These are phyloP conservation scores for Strigamia maritima DNA, from an alignment of 2,888 invertebrate species.

Conservation along the genomic window DNA sequence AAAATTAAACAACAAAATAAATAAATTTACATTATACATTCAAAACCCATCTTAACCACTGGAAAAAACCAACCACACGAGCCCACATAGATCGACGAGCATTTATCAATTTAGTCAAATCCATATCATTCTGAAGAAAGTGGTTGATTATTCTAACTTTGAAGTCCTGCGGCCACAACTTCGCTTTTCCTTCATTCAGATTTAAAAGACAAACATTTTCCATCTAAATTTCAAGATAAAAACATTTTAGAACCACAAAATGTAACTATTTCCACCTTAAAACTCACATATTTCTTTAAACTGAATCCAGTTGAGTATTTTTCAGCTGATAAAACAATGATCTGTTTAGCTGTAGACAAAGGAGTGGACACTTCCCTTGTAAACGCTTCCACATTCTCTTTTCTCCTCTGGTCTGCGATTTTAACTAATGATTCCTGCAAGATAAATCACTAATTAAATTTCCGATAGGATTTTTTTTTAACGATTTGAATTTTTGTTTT, in stretches of 20 bases:
- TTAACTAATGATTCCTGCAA: not conserved
- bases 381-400: slow-evolving; percentile 44
- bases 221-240: slow-evolving; percentile 37
- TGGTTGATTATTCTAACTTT: slow-evolving; percentile 43
- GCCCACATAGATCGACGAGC: slow-evolving; percentile 42
- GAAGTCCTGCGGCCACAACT: slow-evolving; percentile 42
- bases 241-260: not conserved
- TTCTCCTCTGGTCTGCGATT: slow-evolving; percentile 36
- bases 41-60: slow-evolving; percentile 42
- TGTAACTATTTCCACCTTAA: not conserved
- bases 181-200: slow-evolving; percentile 44
- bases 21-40: too few relatives aligned
- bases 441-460: too few relatives aligned
- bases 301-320: slow-evolving; percentile 43
- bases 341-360: slow-evolving; percentile 42
- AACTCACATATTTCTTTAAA: slow-evolving; percentile 43
- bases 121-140: slow-evolving; percentile 42
- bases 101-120: slow-evolving; percentile 40
- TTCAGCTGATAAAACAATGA: slow-evolving; percentile 43
- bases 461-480: slow-evolving; percentile 19
- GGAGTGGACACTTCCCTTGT: slow-evolving; percentile 42
- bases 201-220: slow-evolving; percentile 42
- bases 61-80: slow-evolving; percentile 41
- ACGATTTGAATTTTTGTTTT: not conserved
- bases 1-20: too few relatives aligned